Evolutionary conservation across 2,113 vertebrate genomes (phyloP), one percentile per base, ranked within the genome.

Genomic region (Microcebus ravelobensis): DNA sequence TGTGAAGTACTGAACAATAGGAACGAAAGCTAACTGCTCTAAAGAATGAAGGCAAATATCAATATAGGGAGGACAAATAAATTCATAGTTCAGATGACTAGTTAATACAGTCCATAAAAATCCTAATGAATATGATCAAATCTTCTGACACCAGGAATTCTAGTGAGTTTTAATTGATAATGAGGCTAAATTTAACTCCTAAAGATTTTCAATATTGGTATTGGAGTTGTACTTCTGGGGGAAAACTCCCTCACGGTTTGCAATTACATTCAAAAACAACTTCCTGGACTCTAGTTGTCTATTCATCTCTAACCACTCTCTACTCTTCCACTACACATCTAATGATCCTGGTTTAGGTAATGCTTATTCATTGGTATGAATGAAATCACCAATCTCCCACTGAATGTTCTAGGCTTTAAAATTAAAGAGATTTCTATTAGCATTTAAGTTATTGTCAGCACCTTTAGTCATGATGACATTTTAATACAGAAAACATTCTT

Each of bases 151-250:
- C 5, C 3, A 89, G 23, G 31, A 91, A 91, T 83, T 93, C 70
- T 86, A 91, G 27, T 73, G 36, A 96, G 52, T 85, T 93, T 96
- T 70, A 96, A 48, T 25, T 87, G 73, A 48, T 2, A 95, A 31
- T 55, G n/a, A 87, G 27, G 59, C 91, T 82, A 73, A 97, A 91
- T 91, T 79, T 83, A 96, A 95, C 57, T 84, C 63, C 31, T 52
- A 36, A 83, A 94, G 1, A 25, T 61, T 83, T 65, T 93, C 52
- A 80, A 18, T 48, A 61, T 42, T 63, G 39, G 6, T 68, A 63
- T 48, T 80, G 68, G 0, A 84, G 20, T 48, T 90, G 6, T 12
- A 89, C 6, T 18, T 77, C 1, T 57, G 42, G 20, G 21, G 6
- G 42, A 12, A 36, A 36, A 57, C 82, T 25, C 7, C 21, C 50